A percentile compares a stretch with the other conserved stretches of the same genome.
Conservation (phyloP, 2,888 invertebrate genomes). For the Parnassius smintheus region DNA sequence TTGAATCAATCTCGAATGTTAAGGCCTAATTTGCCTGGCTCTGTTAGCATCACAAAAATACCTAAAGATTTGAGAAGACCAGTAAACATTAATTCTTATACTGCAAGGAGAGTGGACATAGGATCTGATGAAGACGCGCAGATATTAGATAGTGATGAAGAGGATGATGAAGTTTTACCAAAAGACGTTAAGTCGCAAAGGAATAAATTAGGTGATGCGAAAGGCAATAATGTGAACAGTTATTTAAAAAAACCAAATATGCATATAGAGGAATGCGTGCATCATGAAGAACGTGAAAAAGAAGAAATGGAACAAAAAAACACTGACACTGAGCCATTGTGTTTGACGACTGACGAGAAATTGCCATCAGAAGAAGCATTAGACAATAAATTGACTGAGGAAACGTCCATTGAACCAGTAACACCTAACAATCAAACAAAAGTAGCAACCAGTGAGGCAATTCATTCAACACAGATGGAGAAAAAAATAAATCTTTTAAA, state of each 20-base stretch:
- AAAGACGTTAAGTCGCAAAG: slow-evolving; percentile 36
- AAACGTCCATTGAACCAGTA: slow-evolving; percentile 35
- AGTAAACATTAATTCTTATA: slow-evolving; percentile 21
- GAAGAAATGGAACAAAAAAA: slow-evolving; percentile 36
- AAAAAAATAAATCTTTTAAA: slow-evolving; percentile 72
- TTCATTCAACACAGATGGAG: slow-evolving; percentile 50
- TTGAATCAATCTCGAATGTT: slow-evolving; percentile 52
- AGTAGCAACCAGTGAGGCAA: slow-evolving; percentile 36
- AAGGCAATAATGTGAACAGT: slow-evolving; percentile 19
- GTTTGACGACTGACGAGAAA: slow-evolving; percentile 71
- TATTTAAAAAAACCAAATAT: slow-evolving; percentile 18
- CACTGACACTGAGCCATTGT: slow-evolving; percentile 44
- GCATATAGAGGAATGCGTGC: slow-evolving; percentile 14
- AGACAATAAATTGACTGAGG: slow-evolving; percentile 51
- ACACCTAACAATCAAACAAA: slow-evolving; percentile 31
- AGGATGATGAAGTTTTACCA: slow-evolving; percentile 45
- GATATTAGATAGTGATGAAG: slow-evolving; percentile 69
- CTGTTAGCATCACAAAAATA: slow-evolving; percentile 73
- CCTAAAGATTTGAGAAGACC: slow-evolving; percentile 54
- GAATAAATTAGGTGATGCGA: slow-evolving; percentile 30
- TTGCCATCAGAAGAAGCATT: slow-evolving; percentile 65
- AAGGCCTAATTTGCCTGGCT: slow-evolving; percentile 62
- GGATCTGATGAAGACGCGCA: slow-evolving; percentile 69
- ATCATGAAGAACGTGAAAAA: slow-evolving; percentile 30
- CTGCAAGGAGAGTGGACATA: slow-evolving; percentile 44